These are phyloP conservation scores for Oppia nitens DNA, from an alignment of 1,140 invertebrate species.

Conservation along the genomic window DNA sequence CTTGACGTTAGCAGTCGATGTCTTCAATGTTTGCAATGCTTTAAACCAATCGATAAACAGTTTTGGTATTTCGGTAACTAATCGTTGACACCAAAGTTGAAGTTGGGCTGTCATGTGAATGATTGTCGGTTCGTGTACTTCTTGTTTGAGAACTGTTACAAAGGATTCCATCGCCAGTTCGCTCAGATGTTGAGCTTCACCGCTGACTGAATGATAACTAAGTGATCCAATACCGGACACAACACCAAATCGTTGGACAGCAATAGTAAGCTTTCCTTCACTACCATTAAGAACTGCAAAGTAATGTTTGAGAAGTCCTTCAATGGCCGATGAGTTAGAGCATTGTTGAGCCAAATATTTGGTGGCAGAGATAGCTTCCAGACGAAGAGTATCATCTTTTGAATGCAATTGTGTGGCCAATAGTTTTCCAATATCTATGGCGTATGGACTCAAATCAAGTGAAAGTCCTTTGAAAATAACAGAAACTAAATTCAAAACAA, in stretches of 20 bases:
- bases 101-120: slow-evolving; percentile 61
- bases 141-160: slow-evolving; percentile 59
- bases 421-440: slow-evolving; percentile 54
- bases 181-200: slow-evolving; percentile 40
- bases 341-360: slow-evolving; percentile 52
- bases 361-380: slow-evolving; percentile 48
- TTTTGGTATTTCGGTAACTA: slow-evolving; percentile 45
- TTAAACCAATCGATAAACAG: slow-evolving; percentile 55
- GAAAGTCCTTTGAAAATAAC: slow-evolving; percentile 34
- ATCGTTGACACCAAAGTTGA: slow-evolving; percentile 53
- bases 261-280: slow-evolving; percentile 75
- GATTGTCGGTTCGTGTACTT: slow-evolving; percentile 81
- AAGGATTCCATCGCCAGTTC: slow-evolving; percentile 45
- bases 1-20: slow-evolving; percentile 52
- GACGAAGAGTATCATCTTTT: slow-evolving; percentile 56
- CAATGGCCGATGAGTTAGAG: slow-evolving; percentile 45
- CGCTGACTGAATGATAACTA: slow-evolving; percentile 48
- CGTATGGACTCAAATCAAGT: slow-evolving; percentile 60
- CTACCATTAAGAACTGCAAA: slow-evolving; percentile 70
- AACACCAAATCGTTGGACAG: slow-evolving; percentile 72
- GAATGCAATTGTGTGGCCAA: slow-evolving; percentile 32
- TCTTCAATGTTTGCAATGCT: slow-evolving; percentile 50
- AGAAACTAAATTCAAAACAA: slow-evolving; percentile 45
- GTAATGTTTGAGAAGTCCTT: slow-evolving; percentile 47
- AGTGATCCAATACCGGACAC: slow-evolving; percentile 64